Base-by-base conservation (phyloP, 2,797 vertebrate genomes). In the Capromys pilorides region DNA sequence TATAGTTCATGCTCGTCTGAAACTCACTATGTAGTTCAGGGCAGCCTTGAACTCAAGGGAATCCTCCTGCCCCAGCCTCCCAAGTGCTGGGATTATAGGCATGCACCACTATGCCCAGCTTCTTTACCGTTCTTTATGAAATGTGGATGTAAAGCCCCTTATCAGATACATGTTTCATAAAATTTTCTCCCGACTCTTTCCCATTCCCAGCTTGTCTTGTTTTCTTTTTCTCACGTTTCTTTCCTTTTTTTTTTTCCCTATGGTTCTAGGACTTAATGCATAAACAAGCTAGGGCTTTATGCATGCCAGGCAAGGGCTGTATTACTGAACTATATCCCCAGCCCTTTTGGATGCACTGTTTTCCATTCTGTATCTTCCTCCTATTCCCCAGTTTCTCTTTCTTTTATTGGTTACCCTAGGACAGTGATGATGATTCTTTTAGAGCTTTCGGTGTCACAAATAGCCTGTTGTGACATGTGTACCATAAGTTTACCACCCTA, bases 61-160 rank as follows among this genome's bases (percentile, higher is more conserved):
- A 28, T 45, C 22, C 75, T 78, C 7, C 26, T 51, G 45, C 28
- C 45, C 28, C 28, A 51, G 45, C 28, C 45, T 18, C 45, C 45
- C 45, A 49, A 78, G 8, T 78, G 16, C 16, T 78, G 28, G 75
- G 75, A 78, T 78, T 78, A 51, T 16, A 78, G 28, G 28, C 28
- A 7, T 49, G 3, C 5, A 28, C 24, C 24, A 45, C 26, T 24
- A 16, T 22, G 12, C 73, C 41, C 2, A 2, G 73, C 41, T 49
- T 75, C 24, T 75, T 75, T 45, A 75, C 22, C 45, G 28, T 93
- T 93, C 51, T 93, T 78, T 91, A 11, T 84, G 33, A 33, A 93
- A 79, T 86, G 62, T 90, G 61, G 41, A 66, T 45, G 31, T 75
- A 87, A 90, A 10, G 6, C 4, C n/a, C n/a, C 39, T 49, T 90